A percentile compares a stretch with the other conserved stretches of the same genome.
These are phyloP conservation scores for Perccottus glenii DNA, from an alignment of 2,113 vertebrate species.

Conservation along the genomic window DNA sequence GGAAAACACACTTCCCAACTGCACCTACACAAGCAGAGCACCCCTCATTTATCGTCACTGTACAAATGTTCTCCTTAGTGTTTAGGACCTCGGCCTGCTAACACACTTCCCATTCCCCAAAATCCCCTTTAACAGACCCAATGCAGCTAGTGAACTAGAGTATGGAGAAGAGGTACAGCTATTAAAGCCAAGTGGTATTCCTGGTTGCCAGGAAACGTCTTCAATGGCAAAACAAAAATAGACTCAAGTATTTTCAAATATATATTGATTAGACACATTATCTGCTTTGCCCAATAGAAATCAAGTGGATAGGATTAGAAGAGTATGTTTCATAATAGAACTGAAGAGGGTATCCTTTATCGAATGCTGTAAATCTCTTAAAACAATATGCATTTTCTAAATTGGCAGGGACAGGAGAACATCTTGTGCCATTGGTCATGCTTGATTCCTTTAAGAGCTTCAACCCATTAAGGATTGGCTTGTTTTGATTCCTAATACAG, in stretches of 20 bases:
- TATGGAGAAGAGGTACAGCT: slow-evolving; percentile 13
- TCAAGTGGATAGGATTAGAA: too few relatives aligned
- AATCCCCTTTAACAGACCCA: neutral
- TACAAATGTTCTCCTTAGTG: neutral
- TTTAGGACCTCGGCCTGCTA: neutral
- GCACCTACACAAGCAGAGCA: neutral
- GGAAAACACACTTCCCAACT: slow-evolving; percentile 9
- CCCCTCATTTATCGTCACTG: neutral
- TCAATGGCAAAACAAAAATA: too few relatives aligned
- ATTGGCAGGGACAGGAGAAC: slow-evolving; percentile 14
- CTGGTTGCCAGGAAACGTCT: slow-evolving; percentile 8
- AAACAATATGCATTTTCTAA: slow-evolving; percentile 10
- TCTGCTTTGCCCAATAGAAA: too few relatives aligned
- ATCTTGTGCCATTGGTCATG: slow-evolving; percentile 15
- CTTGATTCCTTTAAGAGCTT: neutral
- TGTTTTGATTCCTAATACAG: neutral
- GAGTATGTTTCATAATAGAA: neutral
- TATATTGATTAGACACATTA: slow-evolving; percentile 4
- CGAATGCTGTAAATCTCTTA: neutral
- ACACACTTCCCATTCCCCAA: slow-evolving; percentile 2
- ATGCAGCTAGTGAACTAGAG: slow-evolving; percentile 15
- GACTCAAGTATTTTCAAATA: neutral
- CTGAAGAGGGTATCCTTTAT: slow-evolving; percentile 21
- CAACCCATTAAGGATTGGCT: neutral
- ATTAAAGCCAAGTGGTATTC: neutral